Evolutionary conservation across 1,140 invertebrate species (phyloP).

Genomic region (Pseudomyrmex flavicornis): DNA sequence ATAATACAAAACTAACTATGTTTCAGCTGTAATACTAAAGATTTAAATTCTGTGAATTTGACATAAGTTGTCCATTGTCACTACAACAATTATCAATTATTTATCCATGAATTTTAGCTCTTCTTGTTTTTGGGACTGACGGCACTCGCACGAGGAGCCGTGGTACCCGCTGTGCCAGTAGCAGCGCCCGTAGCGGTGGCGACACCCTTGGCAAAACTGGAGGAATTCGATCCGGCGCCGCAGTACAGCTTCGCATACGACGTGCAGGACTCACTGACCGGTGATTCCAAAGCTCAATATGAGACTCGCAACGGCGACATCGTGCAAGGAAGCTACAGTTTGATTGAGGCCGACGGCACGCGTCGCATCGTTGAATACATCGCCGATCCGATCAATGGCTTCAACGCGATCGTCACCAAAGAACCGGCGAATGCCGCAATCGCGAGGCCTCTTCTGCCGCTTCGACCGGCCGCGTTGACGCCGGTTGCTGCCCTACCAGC

Average conservation of each 20-base stretch:
- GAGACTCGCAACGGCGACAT: conserved; percentile 87
- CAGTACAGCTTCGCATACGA: conserved; percentile 83
- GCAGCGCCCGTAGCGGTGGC: conserved; percentile 43
- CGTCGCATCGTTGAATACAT: conserved; percentile 90
- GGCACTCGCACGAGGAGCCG: conserved; percentile 68
- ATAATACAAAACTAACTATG: too few relatives aligned
- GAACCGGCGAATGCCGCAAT: conserved; percentile 84
- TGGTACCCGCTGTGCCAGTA: conserved; percentile 73
- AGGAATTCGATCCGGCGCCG: conserved; percentile 79
- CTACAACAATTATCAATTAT: too few relatives aligned
- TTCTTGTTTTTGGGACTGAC: conserved; percentile 75
- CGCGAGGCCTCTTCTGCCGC: conserved; percentile 73
- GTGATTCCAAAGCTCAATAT: conserved; percentile 88
- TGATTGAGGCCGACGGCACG: conserved; percentile 88
- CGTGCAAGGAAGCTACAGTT: conserved; percentile 87
- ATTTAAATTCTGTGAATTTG: background rate
- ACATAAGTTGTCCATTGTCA: too few relatives aligned
- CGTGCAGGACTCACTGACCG: conserved; percentile 84
- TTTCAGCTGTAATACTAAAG: background rate
- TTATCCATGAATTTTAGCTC: conserved; percentile 65
- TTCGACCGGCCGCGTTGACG: conserved; percentile 73
- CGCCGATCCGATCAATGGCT: conserved; percentile 90
- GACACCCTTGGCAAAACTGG: conserved; percentile 68
- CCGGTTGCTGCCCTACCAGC: conserved; percentile 60
- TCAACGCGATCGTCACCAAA: conserved; percentile 88